These are phyloP conservation scores for Cheilosia soror DNA, from an alignment of 2,888 invertebrate species.

Conservation along the genomic window DNA sequence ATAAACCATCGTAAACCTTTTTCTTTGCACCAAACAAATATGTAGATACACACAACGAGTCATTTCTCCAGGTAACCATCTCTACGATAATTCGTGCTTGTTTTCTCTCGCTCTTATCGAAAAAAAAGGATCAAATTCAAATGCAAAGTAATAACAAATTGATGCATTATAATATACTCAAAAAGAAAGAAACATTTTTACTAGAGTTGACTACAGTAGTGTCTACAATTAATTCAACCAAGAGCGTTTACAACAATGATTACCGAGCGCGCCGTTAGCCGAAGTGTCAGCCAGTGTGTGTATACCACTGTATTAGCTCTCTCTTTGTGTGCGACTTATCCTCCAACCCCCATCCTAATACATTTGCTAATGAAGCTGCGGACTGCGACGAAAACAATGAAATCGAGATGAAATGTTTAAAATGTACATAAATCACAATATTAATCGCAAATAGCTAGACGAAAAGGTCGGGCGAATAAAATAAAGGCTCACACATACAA, in stretches of 20 bases:
- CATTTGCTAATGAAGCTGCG: constrained; percentile 57
- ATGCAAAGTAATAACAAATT: constrained; percentile 14
- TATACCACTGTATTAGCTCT: constrained; percentile 14
- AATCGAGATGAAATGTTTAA: constrained; percentile 53
- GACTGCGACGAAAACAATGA: constrained; percentile 47
- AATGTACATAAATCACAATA: constrained; percentile 75
- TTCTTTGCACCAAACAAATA: constrained; percentile 37
- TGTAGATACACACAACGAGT: constrained; percentile 43
- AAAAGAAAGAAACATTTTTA: too few species aligned
- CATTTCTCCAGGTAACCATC: constrained; percentile 11
- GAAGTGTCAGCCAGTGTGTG: constrained; percentile 9
- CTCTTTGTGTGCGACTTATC: constrained; percentile 3
- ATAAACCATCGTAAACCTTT: constrained; percentile 24
- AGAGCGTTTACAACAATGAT: neutral
- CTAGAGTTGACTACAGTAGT: neutral
- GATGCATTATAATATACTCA: neutral
- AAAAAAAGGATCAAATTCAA: constrained; percentile 5
- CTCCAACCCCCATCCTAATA: constrained; percentile 14
- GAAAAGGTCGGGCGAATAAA: constrained; percentile 49
- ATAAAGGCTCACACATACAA: constrained; percentile 54
- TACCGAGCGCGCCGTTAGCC: constrained; percentile 7
- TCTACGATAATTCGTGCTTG: neutral
- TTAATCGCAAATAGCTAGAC: constrained; percentile 72
- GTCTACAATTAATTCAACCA: neutral
- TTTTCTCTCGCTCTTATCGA: neutral